These are phyloP conservation scores for Andrena chrysosceles DNA, from an alignment of 2,888 invertebrate genomes.

Conservation along the genomic window DNA sequence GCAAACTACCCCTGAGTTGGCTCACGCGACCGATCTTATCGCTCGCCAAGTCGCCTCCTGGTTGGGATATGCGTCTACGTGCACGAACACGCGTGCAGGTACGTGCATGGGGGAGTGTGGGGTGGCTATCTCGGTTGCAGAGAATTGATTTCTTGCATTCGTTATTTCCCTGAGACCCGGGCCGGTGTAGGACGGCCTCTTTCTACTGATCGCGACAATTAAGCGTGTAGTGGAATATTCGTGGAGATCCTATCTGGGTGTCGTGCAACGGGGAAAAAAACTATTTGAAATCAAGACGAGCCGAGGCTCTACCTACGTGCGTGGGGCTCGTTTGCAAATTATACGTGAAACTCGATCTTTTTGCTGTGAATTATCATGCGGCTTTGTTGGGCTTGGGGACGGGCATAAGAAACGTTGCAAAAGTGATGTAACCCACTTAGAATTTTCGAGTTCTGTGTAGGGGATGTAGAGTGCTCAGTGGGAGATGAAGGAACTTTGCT, in stretches of 20 bases:
- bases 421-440: neutral
- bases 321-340: neutral
- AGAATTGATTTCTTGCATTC: conserved; percentile 75
- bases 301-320: conserved; percentile 19
- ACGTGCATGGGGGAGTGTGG: neutral
- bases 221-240: conserved; percentile 47
- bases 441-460: neutral
- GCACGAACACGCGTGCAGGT: conserved; percentile 20
- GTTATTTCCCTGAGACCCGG: conserved; percentile 67
- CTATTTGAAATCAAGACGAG: conserved; percentile 52
- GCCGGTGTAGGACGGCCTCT: conserved; percentile 26
- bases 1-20: conserved; percentile 76
- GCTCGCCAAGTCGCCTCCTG: conserved; percentile 56
- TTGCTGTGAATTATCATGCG: neutral
- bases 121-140: conserved; percentile 57
- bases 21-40: conserved; percentile 83
- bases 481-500: neutral
- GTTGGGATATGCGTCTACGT: conserved; percentile 51
- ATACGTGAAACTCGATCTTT: neutral
- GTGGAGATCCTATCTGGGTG: conserved; percentile 39
- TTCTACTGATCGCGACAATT: conserved; percentile 41
- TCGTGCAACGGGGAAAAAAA: conserved; percentile 15
- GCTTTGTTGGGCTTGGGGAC: neutral
- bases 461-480: too few relatives aligned
- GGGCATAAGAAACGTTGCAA: neutral